Evolutionary conservation across 92 coral and sea anemone species (phyloP).

Genomic region (Phenganax subtilis): DNA sequence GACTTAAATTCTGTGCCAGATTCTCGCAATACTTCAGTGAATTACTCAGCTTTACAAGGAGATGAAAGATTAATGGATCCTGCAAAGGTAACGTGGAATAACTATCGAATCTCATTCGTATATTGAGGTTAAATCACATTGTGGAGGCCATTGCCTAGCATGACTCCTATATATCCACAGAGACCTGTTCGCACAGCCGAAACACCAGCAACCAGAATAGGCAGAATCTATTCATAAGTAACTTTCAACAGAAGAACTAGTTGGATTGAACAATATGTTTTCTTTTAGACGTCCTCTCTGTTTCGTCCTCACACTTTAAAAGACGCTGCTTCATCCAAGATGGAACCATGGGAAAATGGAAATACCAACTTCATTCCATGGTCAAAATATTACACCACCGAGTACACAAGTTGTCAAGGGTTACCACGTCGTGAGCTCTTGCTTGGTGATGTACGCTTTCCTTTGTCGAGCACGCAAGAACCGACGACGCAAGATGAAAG

Average conservation of each 20-base stretch:
- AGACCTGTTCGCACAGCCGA: background rate
- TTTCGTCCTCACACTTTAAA: constrained; percentile 24
- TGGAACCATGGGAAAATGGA: background rate
- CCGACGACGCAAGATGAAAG: background rate
- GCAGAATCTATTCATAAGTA: too few species aligned
- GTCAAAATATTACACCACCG: constrained; percentile 51
- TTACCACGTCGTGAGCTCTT: constrained; percentile 54
- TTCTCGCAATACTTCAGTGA: background rate
- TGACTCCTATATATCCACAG: too few species aligned
- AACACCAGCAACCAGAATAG: background rate
- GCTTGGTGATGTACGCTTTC: constrained; percentile 59
- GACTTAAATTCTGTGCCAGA: background rate
- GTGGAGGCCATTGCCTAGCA: too few species aligned
- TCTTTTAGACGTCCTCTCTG: constrained; percentile 3
- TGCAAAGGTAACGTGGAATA: background rate
- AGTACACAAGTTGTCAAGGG: constrained; percentile 50
- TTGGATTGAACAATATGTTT: background rate
- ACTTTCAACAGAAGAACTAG: too few species aligned
- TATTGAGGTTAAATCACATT: background rate
- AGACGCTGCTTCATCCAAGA: constrained; percentile 2
- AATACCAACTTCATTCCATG: constrained; percentile 25
- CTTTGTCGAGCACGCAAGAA: constrained; percentile 56
- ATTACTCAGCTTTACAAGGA: background rate
- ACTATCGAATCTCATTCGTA: background rate
- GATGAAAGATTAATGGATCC: background rate